These are phyloP conservation scores for Mesaphorura yosii DNA, from an alignment of 1,140 invertebrate species.

Conservation along the genomic window DNA sequence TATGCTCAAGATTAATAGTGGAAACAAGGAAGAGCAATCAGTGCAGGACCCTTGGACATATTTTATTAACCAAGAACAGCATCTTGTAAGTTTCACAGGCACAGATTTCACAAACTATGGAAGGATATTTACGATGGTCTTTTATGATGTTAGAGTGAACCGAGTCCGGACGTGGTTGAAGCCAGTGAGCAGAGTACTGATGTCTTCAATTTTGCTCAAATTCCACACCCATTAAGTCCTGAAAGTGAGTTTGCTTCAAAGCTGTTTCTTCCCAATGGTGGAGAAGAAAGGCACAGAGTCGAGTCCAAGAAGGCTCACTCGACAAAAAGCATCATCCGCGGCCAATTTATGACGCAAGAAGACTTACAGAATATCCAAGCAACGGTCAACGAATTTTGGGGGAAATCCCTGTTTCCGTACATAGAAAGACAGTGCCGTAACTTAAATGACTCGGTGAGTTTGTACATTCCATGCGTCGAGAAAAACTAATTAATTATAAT, in stretches of 20 bases:
- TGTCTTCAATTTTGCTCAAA: background rate
- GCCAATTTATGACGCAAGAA: slow-evolving; percentile 58
- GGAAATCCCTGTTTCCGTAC: slow-evolving; percentile 75
- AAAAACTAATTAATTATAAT: background rate
- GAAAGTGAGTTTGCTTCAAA: slow-evolving; percentile 17
- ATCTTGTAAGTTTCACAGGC: too few relatives aligned
- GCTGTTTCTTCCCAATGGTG: slow-evolving; percentile 8
- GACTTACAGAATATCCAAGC: slow-evolving; percentile 74
- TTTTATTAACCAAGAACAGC: slow-evolving; percentile 19
- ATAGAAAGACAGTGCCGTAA: slow-evolving; percentile 72
- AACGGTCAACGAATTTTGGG: slow-evolving; percentile 77
- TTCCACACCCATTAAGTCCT: slow-evolving; percentile 35
- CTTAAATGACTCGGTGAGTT: slow-evolving; percentile 65
- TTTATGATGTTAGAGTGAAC: slow-evolving; percentile 34
- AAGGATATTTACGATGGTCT: background rate
- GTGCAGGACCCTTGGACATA: slow-evolving; percentile 63
- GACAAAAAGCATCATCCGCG: slow-evolving; percentile 37
- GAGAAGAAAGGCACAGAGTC: background rate
- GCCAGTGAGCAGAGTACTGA: background rate
- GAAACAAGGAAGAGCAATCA: slow-evolving; percentile 45
- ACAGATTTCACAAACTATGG: too few relatives aligned
- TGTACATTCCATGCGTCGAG: background rate
- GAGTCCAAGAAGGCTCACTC: background rate
- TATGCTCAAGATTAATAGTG: slow-evolving; percentile 75
- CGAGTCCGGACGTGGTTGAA: slow-evolving; percentile 42